Evolutionary conservation across 2,797 vertebrate genomes (phyloP).

Genomic region (Sparus aurata): DNA sequence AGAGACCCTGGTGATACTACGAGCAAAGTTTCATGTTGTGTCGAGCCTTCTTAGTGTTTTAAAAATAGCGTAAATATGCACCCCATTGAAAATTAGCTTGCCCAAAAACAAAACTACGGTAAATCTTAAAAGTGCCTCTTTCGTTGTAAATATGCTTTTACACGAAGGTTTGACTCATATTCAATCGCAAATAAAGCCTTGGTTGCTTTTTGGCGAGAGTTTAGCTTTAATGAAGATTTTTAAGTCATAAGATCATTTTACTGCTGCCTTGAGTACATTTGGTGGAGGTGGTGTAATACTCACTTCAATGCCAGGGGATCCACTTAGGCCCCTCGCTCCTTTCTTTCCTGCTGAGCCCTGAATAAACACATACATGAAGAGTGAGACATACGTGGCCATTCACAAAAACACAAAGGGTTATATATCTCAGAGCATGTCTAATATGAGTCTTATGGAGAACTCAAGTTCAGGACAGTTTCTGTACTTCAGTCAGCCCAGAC

Average conservation of each 20-base stretch:
- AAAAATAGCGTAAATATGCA: no score
- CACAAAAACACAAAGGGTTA: constrained; percentile 40
- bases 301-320: constrained; percentile 90
- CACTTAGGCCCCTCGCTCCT: constrained; percentile 88
- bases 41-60: no score
- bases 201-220: no score
- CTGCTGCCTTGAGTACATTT: neutral
- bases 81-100: no score
- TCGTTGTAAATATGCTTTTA: no score
- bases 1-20: no score
- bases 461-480: constrained; percentile 6
- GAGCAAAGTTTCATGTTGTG: no score
- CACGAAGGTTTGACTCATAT: no score
- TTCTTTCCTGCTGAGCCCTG: constrained; percentile 92
- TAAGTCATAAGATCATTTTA: neutral
- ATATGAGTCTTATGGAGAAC: constrained; percentile 16
- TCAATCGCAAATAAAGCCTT: no score
- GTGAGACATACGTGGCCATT: constrained; percentile 54
- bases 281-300: constrained; percentile 75
- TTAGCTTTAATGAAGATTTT: neutral
- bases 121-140: no score
- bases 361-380: constrained; percentile 64
- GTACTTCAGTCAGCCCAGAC: neutral
- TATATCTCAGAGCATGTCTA: constrained; percentile 1
- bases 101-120: no score